Evolutionary conservation across 1,140 invertebrate species (phyloP), one percentile per base, ranked within the genome.

Genomic region (Philaenus spumarius): DNA sequence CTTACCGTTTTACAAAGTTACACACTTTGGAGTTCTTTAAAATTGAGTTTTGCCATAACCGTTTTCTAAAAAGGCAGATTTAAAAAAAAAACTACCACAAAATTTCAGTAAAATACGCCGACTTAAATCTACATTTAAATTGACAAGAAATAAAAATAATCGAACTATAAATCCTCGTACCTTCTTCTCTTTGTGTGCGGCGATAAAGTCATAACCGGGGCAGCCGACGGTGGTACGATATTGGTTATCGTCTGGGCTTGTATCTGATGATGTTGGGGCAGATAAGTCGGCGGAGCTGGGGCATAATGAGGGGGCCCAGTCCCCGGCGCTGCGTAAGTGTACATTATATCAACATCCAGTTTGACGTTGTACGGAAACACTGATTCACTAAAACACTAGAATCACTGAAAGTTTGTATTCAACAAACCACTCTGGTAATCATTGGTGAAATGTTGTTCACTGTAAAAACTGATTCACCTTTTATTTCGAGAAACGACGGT

Each of bases 261-360:
- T 66, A 73, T 68, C 65, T 73, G 72, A 64, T 72, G 73, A 52
- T 58, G 68, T 66, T 57, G 69, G 26, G 55, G 45, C 67, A 72
- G 64, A 61, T 76, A 71, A 17, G 75, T 69, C 35, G 78, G 72
- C 43, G 77, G 77, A 60, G 76, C 69, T 22, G 24, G 20, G 64
- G 74, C 72, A 66, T 78, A 79, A 63, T 79, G 77, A 60, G 77
- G 76, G 53, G 77, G 75, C 40, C 73, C 75, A 62, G 72, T 69
- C 60, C 72, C 73, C 59, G 77, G 77, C 67, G 76, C 77, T 65
- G 74, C 78, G 72, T 79, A 79, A 72, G 70, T 74, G 71, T 74
- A 76, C 75, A 68, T 76, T 72, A 71, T 20, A 42, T 42, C 19
- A 42, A 42, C n/a, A 42, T 42, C 19, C 40, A 42, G 40, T 42